Percentiles rank a stretch among this genome's conserved stretches.
These are phyloP conservation scores for Psettodes erumei DNA, from an alignment of 2,113 vertebrate species.

Conservation along the genomic window DNA sequence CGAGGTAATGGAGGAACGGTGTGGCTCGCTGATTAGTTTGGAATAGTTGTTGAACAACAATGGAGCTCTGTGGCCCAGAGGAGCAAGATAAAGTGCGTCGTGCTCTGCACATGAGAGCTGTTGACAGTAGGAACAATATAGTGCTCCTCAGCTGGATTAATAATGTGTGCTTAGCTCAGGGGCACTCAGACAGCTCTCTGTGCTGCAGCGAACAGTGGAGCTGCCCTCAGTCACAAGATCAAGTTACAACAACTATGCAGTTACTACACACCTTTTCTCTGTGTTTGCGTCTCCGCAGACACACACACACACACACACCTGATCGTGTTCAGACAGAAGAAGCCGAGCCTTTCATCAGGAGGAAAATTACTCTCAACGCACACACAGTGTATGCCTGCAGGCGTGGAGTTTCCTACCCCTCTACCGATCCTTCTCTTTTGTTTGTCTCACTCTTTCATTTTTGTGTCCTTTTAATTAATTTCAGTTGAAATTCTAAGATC, in stretches of 20 bases:
- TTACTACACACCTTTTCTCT: neutral
- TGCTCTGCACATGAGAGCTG: neutral
- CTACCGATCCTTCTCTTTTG: neutral
- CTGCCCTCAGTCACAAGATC: conserved; percentile 1
- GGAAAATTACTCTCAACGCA: conserved; percentile 4
- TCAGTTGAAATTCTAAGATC: neutral
- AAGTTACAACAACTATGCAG: conserved; percentile 28
- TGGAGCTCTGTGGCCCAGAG: too few species aligned
- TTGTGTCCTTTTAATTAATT: conserved; percentile 13
- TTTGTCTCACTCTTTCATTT: conserved; percentile 19
- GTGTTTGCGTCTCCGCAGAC: neutral
- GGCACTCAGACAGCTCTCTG: neutral
- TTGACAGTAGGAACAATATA: too few species aligned
- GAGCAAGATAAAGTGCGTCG: too few species aligned
- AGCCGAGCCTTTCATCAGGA: conserved; percentile 27
- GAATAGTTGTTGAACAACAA: too few species aligned
- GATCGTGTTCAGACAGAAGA: conserved; percentile 18
- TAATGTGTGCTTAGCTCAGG: conserved; percentile 14
- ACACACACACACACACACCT: neutral
- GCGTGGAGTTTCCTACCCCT: conserved; percentile 12
- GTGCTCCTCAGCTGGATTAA: neutral
- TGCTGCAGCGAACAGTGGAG: neutral
- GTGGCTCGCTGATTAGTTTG: too few species aligned
- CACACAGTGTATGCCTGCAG: conserved; percentile 13
- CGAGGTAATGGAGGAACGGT: too few species aligned